Evolutionary conservation across 2,888 invertebrate species (phyloP).

Genomic region (Pyrochroa serraticornis): DNA sequence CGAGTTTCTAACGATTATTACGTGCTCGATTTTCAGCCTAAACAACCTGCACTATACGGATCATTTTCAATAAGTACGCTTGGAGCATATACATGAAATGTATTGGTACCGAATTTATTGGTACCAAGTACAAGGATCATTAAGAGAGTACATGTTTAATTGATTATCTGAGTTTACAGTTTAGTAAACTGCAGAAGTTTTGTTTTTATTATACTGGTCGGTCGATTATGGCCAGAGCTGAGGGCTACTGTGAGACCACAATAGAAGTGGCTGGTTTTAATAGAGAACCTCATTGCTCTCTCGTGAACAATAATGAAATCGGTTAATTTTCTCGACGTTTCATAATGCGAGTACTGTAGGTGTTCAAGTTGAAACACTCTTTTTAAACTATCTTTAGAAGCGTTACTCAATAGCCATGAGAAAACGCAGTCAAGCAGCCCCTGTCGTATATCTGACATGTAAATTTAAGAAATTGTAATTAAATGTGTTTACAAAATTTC

Average conservation of each 20-base stretch:
- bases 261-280: background rate
- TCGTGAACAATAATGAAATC: background rate
- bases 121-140: conserved; percentile 8
- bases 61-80: conserved; percentile 4
- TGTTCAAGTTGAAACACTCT: background rate
- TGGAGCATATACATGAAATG: conserved; percentile 15
- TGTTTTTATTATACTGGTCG: background rate
- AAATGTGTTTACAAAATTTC: too few species aligned
- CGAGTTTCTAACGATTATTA: conserved; percentile 40
- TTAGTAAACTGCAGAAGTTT: conserved; percentile 12
- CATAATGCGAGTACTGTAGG: background rate
- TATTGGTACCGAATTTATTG: conserved; percentile 17
- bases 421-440: too few species aligned
- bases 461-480: too few species aligned
- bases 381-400: background rate
- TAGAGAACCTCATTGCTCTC: background rate
- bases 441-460: too few species aligned
- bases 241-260: background rate
- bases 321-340: too few species aligned
- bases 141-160: conserved; percentile 17
- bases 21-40: conserved; percentile 33
- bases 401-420: too few species aligned
- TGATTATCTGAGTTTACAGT: conserved; percentile 20
- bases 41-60: conserved; percentile 18
- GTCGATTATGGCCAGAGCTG: background rate